Evolutionary conservation across 2,888 invertebrate species (phyloP).

Genomic region (Sicus ferrugineus): DNA sequence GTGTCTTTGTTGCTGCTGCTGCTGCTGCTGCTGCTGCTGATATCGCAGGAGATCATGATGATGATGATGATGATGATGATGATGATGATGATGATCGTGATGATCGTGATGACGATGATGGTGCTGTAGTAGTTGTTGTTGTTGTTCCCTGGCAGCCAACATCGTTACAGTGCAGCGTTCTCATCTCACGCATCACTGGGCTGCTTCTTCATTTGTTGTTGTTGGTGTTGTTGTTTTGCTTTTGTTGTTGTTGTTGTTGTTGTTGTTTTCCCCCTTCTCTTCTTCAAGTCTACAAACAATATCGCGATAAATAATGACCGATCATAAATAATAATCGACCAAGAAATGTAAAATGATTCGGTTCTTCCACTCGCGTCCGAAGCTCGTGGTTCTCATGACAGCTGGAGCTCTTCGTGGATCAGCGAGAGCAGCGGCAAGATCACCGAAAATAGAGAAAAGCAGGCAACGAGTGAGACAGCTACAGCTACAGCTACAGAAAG

Average conservation of each 20-base stretch:
- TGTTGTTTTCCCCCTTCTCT: constrained; percentile 11
- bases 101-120: background rate
- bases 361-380: constrained; percentile 34
- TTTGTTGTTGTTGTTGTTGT: constrained; percentile 24
- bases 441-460: background rate
- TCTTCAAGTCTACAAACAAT: constrained; percentile 46
- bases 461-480: background rate
- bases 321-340: constrained; percentile 60
- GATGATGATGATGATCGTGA: background rate
- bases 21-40: constrained; percentile 33
- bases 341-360: constrained; percentile 52
- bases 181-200: constrained; percentile 19
- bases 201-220: constrained; percentile 28
- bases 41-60: constrained; percentile 2
- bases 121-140: constrained; percentile 17
- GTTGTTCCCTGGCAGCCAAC: background rate
- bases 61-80: background rate
- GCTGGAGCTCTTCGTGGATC: background rate
- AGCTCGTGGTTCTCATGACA: constrained; percentile 36
- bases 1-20: constrained; percentile 19
- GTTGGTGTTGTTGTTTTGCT: constrained; percentile 12
- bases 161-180: background rate
- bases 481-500: background rate
- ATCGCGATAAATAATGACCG: constrained; percentile 60
- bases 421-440: background rate